These are phyloP conservation scores for Sinocyclocheilus grahami DNA, from an alignment of 2,113 vertebrate species.

Conservation along the genomic window DNA sequence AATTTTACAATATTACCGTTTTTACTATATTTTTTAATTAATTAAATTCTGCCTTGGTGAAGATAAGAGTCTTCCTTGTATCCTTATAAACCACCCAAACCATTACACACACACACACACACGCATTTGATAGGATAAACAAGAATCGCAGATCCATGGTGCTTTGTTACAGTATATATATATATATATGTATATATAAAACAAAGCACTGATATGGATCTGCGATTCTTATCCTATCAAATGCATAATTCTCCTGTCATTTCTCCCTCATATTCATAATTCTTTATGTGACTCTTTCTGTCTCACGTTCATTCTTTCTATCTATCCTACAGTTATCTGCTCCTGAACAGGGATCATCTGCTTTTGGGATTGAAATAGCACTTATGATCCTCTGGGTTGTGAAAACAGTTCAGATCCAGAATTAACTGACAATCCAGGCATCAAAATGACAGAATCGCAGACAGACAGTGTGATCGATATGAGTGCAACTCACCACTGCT, in stretches of 20 bases:
- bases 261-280: neutral
- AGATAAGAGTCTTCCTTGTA: neutral
- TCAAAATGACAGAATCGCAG: neutral
- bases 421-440: conserved; percentile 24
- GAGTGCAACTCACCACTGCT: neutral
- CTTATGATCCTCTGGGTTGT: conserved; percentile 57
- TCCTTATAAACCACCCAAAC: no score
- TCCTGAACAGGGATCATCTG: conserved; percentile 38
- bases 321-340: neutral
- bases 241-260: neutral
- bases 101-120: no score
- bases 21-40: neutral
- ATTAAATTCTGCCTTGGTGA: no score
- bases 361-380: conserved; percentile 61
- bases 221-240: neutral
- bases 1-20: neutral
- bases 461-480: neutral
- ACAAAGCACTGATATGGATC: no score
- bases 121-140: no score
- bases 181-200: no score
- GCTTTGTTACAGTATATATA: no score
- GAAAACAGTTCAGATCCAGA: conserved; percentile 47
- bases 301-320: neutral
- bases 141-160: no score
- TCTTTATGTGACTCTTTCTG: neutral